Evolutionary conservation across 2,113 vertebrate genomes (phyloP), one percentile per base, ranked within the genome.

Genomic region (Perca fluviatilis): DNA sequence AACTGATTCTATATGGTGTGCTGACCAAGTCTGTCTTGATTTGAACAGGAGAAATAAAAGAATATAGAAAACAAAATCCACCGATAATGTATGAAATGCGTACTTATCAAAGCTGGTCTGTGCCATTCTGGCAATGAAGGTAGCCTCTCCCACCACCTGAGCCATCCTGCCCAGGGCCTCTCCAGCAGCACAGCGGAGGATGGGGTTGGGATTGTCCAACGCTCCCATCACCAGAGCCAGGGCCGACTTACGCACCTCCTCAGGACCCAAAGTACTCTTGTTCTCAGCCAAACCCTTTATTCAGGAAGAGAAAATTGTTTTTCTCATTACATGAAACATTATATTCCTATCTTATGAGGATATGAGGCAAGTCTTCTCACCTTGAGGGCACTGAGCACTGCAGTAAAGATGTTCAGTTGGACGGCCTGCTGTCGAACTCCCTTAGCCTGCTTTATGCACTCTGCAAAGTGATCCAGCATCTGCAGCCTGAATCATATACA

Each of bases 81-180:
- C 1, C 72, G 19, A 27, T 12, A 13, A 12, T 7, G 62, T 57
- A 62, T 16, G 6, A 79, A 74, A 56, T 12, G 6, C 96, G 88
- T 96, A 99, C 98, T 99, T 99, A 95, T 99, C 98, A 91, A 99
- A 99, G 92, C 98, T 99, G 88, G 97, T 97, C 16, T 99, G 98
- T 75, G 98, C 98, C 98, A 99, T 99, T 90, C 98, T 95, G 84
- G 98, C 98, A 61, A 99, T 99, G 88, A 99, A 99, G 46, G 97
- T 97, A 40, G 97, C 98, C 93, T 99, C 98, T 88, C 98, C 98
- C 61, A 99, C 98, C 75, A 99, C 98, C 74, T 99, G 98, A 67
- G 98, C 98, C 98, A 99, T 99, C 91, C 98, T 96, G 53, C 98
- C 98, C 79, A 99, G 95, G 64, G 98, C 98, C 91, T 99, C 98